Base-by-base conservation (phyloP, 2,113 vertebrate species). In the Procavia capensis region DNA sequence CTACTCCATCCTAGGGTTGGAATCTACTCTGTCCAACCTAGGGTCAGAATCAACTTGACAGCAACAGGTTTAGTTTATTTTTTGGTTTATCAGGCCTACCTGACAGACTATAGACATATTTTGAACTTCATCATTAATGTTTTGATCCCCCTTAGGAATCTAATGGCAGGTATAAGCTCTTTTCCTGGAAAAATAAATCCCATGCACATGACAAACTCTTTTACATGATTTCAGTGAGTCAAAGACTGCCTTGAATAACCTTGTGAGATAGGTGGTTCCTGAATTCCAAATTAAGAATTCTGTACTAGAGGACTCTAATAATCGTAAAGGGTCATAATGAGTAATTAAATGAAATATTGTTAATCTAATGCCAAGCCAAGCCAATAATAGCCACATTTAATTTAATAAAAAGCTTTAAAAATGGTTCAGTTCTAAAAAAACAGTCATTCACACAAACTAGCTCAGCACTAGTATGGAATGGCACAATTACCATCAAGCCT, bases 391-490 rank as follows among this genome's bases (percentile, higher is more conserved):
- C 0, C 22, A 50, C 36, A 36, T 74, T 63, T 81, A 79, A 41
- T 27, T 90, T 7, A 79, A 84, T 88, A 94, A 90, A 11, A 36
- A 54, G 11, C 61, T 43, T 39, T 13, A 78, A 36, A 91, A 86
- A 54, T 59, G 70, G 59, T 96, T 95, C 74, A 29, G 47, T 54
- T 0, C 54, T 94, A 84, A 87, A 83, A 70, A 64, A 94, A 61
- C 1, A 14, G 0, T 8, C 25, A 39, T 39, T 75, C 29, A 84
- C 24, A 84, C 87, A 45, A 90, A 68, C 7, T 47, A 64, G 43
- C 57, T 59, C 57, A 78, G 74, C 22, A 43, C 34, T 82, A 31
- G 78, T 92, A 64, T 95, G 39, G 91, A 95, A 64, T 85, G 95
- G 70, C 29, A 29, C 39, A 80, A 54, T 64, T 97, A 86, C 75